A percentile compares a stretch with the other conserved stretches of the same genome.
These are phyloP conservation scores for Spisula solida DNA, from an alignment of 2,888 invertebrate species.

Conservation along the genomic window DNA sequence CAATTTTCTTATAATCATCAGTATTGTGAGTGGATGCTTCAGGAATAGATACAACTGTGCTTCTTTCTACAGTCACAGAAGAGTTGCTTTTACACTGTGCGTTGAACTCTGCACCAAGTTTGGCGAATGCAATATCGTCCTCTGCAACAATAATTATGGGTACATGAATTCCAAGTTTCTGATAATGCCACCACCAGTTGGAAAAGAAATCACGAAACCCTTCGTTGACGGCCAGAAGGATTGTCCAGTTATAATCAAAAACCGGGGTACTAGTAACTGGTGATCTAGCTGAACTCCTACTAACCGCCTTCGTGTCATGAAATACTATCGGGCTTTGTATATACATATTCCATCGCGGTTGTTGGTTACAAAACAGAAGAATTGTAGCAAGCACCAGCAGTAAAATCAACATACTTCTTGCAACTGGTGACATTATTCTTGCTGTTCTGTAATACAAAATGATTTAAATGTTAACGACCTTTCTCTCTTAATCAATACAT, in stretches of 20 bases:
- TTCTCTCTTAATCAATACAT: too few relatives aligned
- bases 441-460: too few relatives aligned
- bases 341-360: too few relatives aligned
- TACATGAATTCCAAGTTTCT: not conserved
- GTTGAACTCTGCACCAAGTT: not conserved
- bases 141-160: not conserved
- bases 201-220: not conserved
- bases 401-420: too few relatives aligned
- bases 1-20: not conserved
- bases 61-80: not conserved
- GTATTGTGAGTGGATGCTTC: not conserved
- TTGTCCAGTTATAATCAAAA: not conserved
- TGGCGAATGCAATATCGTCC: not conserved
- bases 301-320: too few relatives aligned
- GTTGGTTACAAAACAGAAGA: too few relatives aligned
- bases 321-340: too few relatives aligned
- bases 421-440: too few relatives aligned
- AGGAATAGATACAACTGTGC: not conserved
- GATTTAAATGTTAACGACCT: too few relatives aligned
- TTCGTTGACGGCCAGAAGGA: not conserved
- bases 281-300: not conserved
- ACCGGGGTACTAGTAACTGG: not conserved
- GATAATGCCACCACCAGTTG: slow-evolving; percentile 5
- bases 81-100: not conserved
- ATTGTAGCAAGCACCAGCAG: too few relatives aligned